Evolutionary conservation across 2,113 vertebrate species (phyloP), one percentile per base, ranked within the genome.

Genomic region (Tylochromis polylepis): DNA sequence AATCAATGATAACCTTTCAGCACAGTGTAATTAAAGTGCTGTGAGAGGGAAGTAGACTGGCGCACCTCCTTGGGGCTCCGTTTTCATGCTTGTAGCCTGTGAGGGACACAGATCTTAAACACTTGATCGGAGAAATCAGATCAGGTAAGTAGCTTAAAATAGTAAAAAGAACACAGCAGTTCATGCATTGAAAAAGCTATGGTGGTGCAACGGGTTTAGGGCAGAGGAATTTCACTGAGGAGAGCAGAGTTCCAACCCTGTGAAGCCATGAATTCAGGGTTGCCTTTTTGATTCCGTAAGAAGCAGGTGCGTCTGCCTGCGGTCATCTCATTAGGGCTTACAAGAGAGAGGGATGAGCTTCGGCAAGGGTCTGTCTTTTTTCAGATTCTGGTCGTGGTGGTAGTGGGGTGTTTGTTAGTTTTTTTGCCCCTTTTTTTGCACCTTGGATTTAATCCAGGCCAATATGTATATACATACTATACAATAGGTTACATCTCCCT

Each of bases 1-100:
- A 77, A 77, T 77, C 72, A 53, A 77, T 77, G 3, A 53, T 77
- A 77, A 77, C 72, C 46, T 77, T 53, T 77, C 46, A 77, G 27
- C 18, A 53, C 27, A 77, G 43, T 31, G 27, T 51, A 51, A 51
- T 31, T 53, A 53, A 77, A 77, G 27, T 77, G 72, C 46, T 34
- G 27, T 53, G 46, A 77, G 18, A 53, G 46, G 16, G 27, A 53
- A 53, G 16, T 31, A 51, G 72, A 14, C 46, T 77, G 27, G 11
- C 1, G 2, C 46, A 51, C 16, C 72, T 53, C 72, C 72, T 1
- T 12, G 11, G 49, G 72, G 46, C 27, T 12, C 51, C 4, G 1
- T 53, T 14, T 53, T 53, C 11, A 34, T 77, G 72, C 11, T 38
- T 67, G 20, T 38, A 8, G 34, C 60, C 60, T 67, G 34, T 67